Percentiles rank a stretch among this genome's conserved stretches.
phyloP scores from a whole-genome alignment of 2,113 vertebrate species.

The Aythya baeri region DNA sequence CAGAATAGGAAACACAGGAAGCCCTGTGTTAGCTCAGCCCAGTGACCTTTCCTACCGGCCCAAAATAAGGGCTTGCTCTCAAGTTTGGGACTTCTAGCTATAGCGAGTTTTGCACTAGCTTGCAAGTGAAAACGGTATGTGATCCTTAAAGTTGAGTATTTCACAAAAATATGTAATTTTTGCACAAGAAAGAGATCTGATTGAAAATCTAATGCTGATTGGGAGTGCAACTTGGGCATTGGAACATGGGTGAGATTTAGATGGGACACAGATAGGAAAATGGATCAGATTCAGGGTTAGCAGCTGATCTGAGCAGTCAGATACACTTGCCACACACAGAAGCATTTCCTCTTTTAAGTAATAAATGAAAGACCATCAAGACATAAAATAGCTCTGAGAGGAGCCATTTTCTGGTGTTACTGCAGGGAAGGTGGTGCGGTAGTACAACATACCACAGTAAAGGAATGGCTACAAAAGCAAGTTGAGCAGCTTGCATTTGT shows the following conservation, averaged over 20 bases:
- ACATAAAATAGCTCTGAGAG: neutral
- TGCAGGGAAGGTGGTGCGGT: neutral
- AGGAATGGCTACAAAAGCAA: neutral
- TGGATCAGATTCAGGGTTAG: neutral
- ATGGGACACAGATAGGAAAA: neutral
- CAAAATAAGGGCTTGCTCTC: neutral
- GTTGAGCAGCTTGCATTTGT: neutral
- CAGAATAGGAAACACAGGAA: neutral
- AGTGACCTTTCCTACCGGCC: neutral
- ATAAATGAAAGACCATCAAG: neutral
- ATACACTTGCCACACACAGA: neutral
- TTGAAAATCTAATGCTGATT: neutral
- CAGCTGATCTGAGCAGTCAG: neutral
- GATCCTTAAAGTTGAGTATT: neutral
- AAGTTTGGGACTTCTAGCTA: neutral
- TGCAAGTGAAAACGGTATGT: neutral
- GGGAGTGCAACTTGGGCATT: neutral
- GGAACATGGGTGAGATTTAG: neutral
- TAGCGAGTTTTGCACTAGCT: neutral
- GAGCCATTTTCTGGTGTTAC: neutral
- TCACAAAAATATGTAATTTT: neutral
- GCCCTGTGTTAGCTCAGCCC: neutral
- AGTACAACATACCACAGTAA: rapidly evolving
- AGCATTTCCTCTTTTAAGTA: neutral
- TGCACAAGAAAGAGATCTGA: neutral